phyloP scores from a whole-genome alignment of 2,888 invertebrate genomes.

The Polydrusus tereticollis region DNA sequence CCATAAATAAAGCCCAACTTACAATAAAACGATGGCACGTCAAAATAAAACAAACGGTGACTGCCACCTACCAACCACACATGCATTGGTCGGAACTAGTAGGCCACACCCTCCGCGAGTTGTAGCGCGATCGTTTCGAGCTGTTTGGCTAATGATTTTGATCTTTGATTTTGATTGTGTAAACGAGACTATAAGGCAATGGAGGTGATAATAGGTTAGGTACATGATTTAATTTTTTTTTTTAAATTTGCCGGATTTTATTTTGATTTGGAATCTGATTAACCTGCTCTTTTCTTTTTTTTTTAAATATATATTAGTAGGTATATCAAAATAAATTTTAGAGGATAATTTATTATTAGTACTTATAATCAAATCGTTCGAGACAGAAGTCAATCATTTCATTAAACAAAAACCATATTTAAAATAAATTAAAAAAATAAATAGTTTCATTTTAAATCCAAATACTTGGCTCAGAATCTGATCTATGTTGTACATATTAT shows the following conservation, averaged over 20 bases:
- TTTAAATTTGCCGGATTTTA: neutral
- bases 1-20: conserved; percentile 61
- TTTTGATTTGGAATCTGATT: no score
- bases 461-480: no score
- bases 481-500: no score
- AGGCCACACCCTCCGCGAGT: conserved; percentile 35
- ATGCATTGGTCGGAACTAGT: conserved; percentile 38
- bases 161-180: conserved; percentile 17
- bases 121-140: conserved; percentile 25
- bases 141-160: conserved; percentile 20
- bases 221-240: neutral
- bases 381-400: no score
- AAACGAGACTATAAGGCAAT: neutral
- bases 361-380: no score
- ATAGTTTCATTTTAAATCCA: no score
- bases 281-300: no score
- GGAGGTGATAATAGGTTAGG: conserved; percentile 8
- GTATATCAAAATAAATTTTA: no score
- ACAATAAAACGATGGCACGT: conserved; percentile 59
- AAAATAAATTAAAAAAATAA: no score
- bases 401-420: no score
- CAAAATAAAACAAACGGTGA: conserved; percentile 56
- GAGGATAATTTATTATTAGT: no score
- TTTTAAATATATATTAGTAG: no score
- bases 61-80: conserved; percentile 51